phyloP scores from a whole-genome alignment of 2,888 invertebrate species.

The Amorpha juglandis region DNA sequence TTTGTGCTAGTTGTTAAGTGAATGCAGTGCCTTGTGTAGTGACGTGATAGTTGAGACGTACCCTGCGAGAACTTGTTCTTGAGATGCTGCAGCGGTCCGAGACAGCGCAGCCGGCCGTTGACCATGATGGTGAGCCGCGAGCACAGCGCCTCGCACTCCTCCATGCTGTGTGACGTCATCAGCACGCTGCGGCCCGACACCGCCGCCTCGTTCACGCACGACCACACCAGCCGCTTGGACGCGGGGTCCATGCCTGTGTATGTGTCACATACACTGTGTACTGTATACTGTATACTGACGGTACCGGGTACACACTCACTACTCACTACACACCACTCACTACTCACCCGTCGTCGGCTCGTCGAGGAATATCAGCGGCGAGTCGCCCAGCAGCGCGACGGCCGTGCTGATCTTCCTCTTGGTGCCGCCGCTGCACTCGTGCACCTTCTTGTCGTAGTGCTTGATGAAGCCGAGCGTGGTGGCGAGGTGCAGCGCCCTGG shows the following conservation, averaged over 20 bases:
- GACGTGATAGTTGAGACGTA: constrained; percentile 89
- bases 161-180: constrained; percentile 94
- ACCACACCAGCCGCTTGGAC: constrained; percentile 92
- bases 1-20: background rate
- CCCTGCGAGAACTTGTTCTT: constrained; percentile 89
- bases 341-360: constrained; percentile 85
- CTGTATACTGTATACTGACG: background rate
- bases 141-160: constrained; percentile 93
- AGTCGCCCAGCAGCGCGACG: constrained; percentile 88
- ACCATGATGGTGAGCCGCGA: constrained; percentile 93
- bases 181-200: constrained; percentile 88
- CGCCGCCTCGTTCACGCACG: constrained; percentile 85
- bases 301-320: too few relatives aligned
- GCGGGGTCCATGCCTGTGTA: constrained; percentile 90
- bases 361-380: constrained; percentile 88
- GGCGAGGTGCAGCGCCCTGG: constrained; percentile 76
- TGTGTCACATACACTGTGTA: constrained; percentile 79
- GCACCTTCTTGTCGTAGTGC: constrained; percentile 63
- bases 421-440: constrained; percentile 89
- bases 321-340: too few relatives aligned
- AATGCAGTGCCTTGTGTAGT: constrained; percentile 85
- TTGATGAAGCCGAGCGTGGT: constrained; percentile 83
- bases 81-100: constrained; percentile 85
- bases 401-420: constrained; percentile 91
- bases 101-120: constrained; percentile 87